phyloP scores from a whole-genome alignment of 2,797 vertebrate species.

The Pempheris klunzingeri region DNA sequence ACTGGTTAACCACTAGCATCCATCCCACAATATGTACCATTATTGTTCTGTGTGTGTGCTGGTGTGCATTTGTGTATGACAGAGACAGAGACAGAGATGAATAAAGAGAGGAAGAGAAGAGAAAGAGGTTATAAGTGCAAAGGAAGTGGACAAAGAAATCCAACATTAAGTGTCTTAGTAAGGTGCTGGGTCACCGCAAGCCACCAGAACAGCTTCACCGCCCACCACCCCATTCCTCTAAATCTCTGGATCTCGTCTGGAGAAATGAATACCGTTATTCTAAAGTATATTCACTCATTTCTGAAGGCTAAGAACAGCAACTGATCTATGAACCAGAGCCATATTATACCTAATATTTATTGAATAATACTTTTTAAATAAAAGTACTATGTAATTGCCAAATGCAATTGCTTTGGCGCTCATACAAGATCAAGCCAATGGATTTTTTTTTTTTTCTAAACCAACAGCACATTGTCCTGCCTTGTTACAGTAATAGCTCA shows the following conservation, averaged over 20 bases:
- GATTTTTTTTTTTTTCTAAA: slow-evolving; percentile 20
- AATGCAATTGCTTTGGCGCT: background rate
- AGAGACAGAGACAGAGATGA: background rate
- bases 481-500: slow-evolving; percentile 31
- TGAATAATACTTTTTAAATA: background rate
- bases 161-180: slow-evolving; percentile 10
- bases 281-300: background rate
- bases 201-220: slow-evolving; percentile 14
- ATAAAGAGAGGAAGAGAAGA: slow-evolving; percentile 16
- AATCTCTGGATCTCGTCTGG: background rate
- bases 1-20: slow-evolving; percentile 58
- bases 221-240: slow-evolving; percentile 5
- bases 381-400: background rate
- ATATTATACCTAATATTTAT: background rate
- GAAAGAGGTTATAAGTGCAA: slow-evolving; percentile 24
- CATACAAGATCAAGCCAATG: background rate
- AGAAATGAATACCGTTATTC: background rate
- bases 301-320: background rate
- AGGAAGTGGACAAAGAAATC: slow-evolving; percentile 22
- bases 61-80: slow-evolving; percentile 5
- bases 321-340: background rate
- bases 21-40: slow-evolving; percentile 39
- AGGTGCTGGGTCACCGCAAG: slow-evolving; percentile 18
- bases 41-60: slow-evolving; percentile 27
- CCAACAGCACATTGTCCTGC: slow-evolving; percentile 19